Conservation (phyloP, 2,888 invertebrate species). For the Ornithoptera alexandrae region DNA sequence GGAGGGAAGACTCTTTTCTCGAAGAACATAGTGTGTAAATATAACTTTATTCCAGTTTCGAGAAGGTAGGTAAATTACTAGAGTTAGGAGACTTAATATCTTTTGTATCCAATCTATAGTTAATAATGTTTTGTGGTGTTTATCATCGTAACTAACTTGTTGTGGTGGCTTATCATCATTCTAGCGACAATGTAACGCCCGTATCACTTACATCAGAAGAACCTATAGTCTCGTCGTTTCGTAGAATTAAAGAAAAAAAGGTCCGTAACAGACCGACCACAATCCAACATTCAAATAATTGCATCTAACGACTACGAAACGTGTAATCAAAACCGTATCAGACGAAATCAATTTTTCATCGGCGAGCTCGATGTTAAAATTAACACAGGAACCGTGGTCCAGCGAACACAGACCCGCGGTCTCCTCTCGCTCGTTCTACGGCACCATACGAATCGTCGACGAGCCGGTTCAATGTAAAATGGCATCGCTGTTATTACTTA, state of each 20-base stretch:
- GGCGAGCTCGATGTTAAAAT: slow-evolving; percentile 69
- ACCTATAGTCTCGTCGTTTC: neutral
- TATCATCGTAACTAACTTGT: too few relatives aligned
- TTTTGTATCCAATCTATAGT: too few relatives aligned
- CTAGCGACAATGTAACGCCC: too few relatives aligned
- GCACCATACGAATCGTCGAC: neutral
- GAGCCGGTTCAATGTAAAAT: slow-evolving; percentile 37
- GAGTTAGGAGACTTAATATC: neutral
- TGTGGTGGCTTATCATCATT: too few relatives aligned
- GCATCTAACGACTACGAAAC: slow-evolving; percentile 67
- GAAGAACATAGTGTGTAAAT: too few relatives aligned
- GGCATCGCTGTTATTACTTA: slow-evolving; percentile 58
- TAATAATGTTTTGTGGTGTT: too few relatives aligned
- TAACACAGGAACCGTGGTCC: slow-evolving; percentile 67
- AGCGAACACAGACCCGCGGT: slow-evolving; percentile 39
- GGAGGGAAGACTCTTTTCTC: too few relatives aligned
- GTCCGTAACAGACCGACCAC: slow-evolving; percentile 47
- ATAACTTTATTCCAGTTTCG: too few relatives aligned
- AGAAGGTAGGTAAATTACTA: too few relatives aligned
- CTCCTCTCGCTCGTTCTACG: slow-evolving; percentile 7
- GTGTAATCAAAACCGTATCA: slow-evolving; percentile 77
- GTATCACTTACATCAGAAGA: neutral
- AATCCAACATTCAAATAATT: slow-evolving; percentile 57
- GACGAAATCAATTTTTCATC: slow-evolving; percentile 77
- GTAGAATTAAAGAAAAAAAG: slow-evolving; percentile 30